Evolutionary conservation across 2,797 vertebrate genomes (phyloP), one percentile per base, ranked within the genome.

Genomic region (Malacoraja senta): DNA sequence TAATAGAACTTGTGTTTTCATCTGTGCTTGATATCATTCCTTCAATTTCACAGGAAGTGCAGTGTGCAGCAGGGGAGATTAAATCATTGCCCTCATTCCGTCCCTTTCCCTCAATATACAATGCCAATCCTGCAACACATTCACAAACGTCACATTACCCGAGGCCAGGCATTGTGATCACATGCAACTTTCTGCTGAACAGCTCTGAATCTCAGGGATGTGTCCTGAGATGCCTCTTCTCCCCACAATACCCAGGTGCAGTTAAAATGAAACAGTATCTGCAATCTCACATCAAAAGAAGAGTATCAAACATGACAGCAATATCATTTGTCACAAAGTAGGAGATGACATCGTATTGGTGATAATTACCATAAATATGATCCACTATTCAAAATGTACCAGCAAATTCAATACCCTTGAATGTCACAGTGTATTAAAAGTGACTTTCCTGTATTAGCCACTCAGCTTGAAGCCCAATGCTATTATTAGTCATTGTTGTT

Each of bases 281-380:
- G 68, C 32, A 91, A 7, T 15, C 24, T 76, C 71, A 74, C 35
- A 92, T 92, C 38, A 92, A 92, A 92, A 38, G 1, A 6, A 32
- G 26, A 74, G 24, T 10, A 92, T 91, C 38, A 92, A 92, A 76
- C 35, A 92, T 74, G 90, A 74, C 8, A 24, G 21, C 12, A 76
- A 76, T 74, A 53, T 92, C 38, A 92, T 92, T 92, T 92, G 71
- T 53, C 72, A 53, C 21, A 92, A 92, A 92, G 72, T 92, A 53
- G 90, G 35, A 74, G 38, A 92, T 92, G 38, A 58, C 71, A 92
- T 13, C 38, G 38, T 53, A 29, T 92, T 76, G 29, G 90, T 58
- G 90, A 44, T n/a, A 92, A 92, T 76, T 53, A 74, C 90, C 44
- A 92, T 53, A 44, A 19, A 74, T 74, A 35, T 91, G 68, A 24